These are phyloP conservation scores for Nemurella pictetii DNA, from an alignment of 2,888 invertebrate genomes.

Conservation along the genomic window DNA sequence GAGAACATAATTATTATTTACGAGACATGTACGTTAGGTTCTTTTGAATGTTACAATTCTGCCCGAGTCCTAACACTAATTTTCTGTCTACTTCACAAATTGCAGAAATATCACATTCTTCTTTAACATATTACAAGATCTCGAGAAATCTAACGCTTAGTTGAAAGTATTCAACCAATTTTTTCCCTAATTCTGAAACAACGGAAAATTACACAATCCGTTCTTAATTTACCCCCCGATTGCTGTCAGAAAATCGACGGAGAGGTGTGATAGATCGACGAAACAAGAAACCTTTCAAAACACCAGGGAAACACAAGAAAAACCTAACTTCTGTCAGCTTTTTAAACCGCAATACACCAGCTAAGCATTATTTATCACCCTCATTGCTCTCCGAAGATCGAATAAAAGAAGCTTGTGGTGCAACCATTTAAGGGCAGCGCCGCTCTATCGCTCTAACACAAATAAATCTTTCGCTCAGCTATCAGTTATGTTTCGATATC, in stretches of 20 bases:
- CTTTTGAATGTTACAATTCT: neutral
- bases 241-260: neutral
- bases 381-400: neutral
- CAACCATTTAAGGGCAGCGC: neutral
- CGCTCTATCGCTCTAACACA: neutral
- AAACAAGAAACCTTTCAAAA: neutral
- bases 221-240: neutral
- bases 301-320: neutral
- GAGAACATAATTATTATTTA: neutral
- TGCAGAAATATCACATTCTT: neutral
- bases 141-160: neutral
- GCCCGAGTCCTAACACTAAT: neutral
- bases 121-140: neutral
- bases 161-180: neutral
- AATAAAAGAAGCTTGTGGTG: neutral
- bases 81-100: neutral
- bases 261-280: neutral
- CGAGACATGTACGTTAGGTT: neutral
- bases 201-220: no score
- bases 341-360: neutral
- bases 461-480: neutral
- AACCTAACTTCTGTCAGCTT: neutral
- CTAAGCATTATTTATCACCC: neutral
- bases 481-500: neutral
- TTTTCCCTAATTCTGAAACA: neutral